Percentiles rank a stretch among this genome's conserved stretches.
Evolutionary conservation across 2,797 vertebrate species (phyloP).

Genomic region (Bucorvus abyssinicus): DNA sequence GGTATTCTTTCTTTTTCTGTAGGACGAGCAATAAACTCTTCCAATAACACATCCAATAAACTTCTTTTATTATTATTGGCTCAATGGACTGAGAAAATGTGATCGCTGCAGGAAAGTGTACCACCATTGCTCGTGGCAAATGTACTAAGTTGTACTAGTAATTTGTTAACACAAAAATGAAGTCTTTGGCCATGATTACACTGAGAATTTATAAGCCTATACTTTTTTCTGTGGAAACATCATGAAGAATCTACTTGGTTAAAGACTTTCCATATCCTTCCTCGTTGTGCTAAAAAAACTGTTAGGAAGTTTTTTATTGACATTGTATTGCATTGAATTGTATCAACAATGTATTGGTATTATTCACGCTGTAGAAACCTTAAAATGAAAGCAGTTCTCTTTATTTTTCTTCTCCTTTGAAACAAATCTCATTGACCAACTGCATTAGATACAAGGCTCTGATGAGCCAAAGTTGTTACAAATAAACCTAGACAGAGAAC

Average conservation of each 20-base stretch:
- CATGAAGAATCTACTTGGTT: neutral
- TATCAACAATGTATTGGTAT: neutral
- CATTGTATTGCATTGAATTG: neutral
- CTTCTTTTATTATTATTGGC: neutral
- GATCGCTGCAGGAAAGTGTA: neutral
- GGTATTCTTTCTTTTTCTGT: neutral
- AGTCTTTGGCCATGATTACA: neutral
- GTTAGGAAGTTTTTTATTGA: neutral
- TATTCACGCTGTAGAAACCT: neutral
- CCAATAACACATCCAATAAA: neutral
- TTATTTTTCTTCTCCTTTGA: neutral
- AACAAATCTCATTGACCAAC: neutral
- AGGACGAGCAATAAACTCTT: no score
- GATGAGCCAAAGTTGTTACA: neutral
- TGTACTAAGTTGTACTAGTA: neutral
- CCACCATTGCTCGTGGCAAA: neutral
- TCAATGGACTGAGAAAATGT: neutral
- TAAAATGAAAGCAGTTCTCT: neutral
- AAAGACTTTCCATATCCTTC: neutral
- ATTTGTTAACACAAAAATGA: neutral
- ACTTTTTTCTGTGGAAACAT: neutral
- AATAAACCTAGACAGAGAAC: neutral
- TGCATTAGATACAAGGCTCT: neutral
- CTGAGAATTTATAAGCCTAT: neutral
- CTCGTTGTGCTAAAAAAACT: neutral